Evolutionary conservation across 2,888 invertebrate species (phyloP).

Genomic region (Rhyacophila evoluta): DNA sequence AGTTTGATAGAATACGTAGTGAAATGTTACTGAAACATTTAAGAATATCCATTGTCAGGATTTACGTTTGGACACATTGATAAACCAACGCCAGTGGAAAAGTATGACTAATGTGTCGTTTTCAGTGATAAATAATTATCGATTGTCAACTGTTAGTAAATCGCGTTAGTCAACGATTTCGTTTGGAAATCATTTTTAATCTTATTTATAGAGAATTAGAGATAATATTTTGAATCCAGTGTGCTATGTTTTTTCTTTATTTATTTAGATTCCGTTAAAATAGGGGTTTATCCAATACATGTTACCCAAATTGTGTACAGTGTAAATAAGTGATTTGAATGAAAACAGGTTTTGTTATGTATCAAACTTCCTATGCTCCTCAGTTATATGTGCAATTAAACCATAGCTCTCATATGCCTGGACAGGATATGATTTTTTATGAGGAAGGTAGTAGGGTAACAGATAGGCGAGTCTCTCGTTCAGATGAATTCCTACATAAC

Average conservation of each 20-base stretch:
- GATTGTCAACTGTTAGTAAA: conserved; percentile 41
- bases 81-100: no score
- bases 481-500: conserved; percentile 1
- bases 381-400: not conserved
- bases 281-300: no score
- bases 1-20: no score
- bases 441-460: not conserved
- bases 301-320: not conserved
- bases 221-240: not conserved
- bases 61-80: no score
- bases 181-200: not conserved
- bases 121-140: no score
- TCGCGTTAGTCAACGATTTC: not conserved
- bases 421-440: conserved; percentile 31
- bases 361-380: not conserved
- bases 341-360: conserved; percentile 26
- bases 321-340: not conserved
- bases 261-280: not conserved
- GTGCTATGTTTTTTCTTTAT: conserved; percentile 15
- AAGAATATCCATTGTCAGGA: no score
- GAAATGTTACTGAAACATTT: no score
- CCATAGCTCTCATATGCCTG: not conserved
- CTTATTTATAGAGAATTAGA: not conserved
- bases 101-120: no score
- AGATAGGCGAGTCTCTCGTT: not conserved